Conservation (phyloP, 2,113 vertebrate genomes). For the Labeo catla region DNA sequence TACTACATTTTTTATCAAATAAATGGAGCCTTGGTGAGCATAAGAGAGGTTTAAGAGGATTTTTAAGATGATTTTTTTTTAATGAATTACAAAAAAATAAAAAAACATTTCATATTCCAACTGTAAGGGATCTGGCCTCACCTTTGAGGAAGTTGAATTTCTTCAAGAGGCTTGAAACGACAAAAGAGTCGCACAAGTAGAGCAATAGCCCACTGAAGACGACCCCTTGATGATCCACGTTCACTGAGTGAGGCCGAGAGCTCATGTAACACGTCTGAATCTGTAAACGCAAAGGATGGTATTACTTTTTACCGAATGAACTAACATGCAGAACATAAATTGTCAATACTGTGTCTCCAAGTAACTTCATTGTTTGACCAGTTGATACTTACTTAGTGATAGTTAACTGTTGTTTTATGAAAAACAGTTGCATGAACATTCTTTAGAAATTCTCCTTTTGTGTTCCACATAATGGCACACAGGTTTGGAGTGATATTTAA, state of each 20-base stretch:
- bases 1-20: background rate
- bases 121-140: slow-evolving; percentile 60
- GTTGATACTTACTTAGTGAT: background rate
- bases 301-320: background rate
- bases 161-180: slow-evolving; percentile 91
- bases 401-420: background rate
- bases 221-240: slow-evolving; percentile 87
- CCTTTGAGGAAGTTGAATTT: slow-evolving; percentile 96
- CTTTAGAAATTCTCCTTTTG: background rate
- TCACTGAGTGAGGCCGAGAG: slow-evolving; percentile 94
- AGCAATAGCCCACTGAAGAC: slow-evolving; percentile 94
- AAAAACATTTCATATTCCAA: background rate
- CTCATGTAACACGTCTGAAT: slow-evolving; percentile 91
- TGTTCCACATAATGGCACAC: background rate
- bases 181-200: slow-evolving; percentile 97
- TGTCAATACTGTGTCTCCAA: background rate
- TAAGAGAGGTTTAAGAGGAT: too few relatives aligned
- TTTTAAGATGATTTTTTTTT: too few relatives aligned
- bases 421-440: background rate
- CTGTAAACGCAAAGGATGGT: background rate
- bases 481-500: background rate
- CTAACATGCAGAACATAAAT: background rate
- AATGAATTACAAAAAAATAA: too few relatives aligned
- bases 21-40: background rate
- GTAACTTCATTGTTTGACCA: background rate